phyloP scores from a whole-genome alignment of 2,797 vertebrate species.

The Microctenopoma steveboyesi region DNA sequence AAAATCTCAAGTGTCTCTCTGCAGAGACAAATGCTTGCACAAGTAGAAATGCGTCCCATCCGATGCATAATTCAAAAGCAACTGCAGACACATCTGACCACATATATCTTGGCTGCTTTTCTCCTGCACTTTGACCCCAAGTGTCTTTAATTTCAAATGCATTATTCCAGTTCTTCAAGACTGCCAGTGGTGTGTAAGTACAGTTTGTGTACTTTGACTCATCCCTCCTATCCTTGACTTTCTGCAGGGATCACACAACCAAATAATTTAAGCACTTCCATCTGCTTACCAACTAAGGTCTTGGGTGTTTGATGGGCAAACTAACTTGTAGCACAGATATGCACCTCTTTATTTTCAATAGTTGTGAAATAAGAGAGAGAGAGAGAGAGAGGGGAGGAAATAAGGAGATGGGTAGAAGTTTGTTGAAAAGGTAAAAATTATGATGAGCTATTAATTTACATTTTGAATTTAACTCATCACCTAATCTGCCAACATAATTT shows the following conservation, averaged over 20 bases:
- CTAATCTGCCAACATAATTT: constrained; percentile 11
- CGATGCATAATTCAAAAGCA: constrained; percentile 57
- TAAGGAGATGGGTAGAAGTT: not conserved
- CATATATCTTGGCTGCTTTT: constrained; percentile 22
- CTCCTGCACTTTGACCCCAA: constrained; percentile 42
- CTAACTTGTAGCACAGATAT: constrained; percentile 9
- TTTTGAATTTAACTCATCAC: not conserved
- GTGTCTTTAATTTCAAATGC: constrained; percentile 34
- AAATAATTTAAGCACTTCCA: constrained; percentile 26
- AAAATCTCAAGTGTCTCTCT: constrained; percentile 52
- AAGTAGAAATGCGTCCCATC: constrained; percentile 29
- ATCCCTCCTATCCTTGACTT: constrained; percentile 31
- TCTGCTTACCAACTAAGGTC: constrained; percentile 19
- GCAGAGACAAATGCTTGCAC: constrained; percentile 10
- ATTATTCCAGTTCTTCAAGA: constrained; percentile 43
- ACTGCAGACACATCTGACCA: constrained; percentile 34
- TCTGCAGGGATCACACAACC: constrained; percentile 29
- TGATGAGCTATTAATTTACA: constrained; percentile 15
- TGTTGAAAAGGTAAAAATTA: constrained; percentile 14
- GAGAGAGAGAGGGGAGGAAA: not conserved
- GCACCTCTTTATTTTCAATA: constrained; percentile 19
- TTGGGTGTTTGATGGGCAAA: constrained; percentile 7
- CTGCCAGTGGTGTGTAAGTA: constrained; percentile 28
- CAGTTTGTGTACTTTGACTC: constrained; percentile 16
- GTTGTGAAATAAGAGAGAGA: not conserved